Evolutionary conservation across 2,888 invertebrate species (phyloP), one percentile per base, ranked within the genome.

Genomic region (Papilio protenor): DNA sequence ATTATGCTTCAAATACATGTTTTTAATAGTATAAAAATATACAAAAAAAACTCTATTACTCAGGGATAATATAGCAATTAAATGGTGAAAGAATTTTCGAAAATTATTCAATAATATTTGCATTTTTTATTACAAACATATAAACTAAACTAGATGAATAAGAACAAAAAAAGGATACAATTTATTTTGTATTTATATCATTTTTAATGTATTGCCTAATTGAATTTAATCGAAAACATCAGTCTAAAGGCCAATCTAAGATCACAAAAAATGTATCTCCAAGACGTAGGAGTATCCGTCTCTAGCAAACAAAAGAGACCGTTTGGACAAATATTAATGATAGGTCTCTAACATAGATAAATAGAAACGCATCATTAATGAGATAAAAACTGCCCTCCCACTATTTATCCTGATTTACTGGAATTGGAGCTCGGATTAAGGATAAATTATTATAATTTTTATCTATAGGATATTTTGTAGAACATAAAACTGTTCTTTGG

Each of bases 261-360:
- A 66, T 21, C 11, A 45, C 8, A 45, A 33, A 52, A 72, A 72
- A 18, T 27, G 23, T 47, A 21, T 49, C 49, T 27, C 45, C 4
- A 16, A 12, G 14, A 40, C 75, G 52, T 40, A 52, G 66, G 27
- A 71, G 61, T 72, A 59, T 21, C 16, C 40, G 70, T 57, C 57
- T 18, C 55, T 16, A 57, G 33, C 55, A 27, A 64, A 76, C 76
- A 55, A 70, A 61, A 49, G 71, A 76, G 47, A 75, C 69, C 85
- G 82, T 89, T 91, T 87, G 91, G 92, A 92, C 92, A 88, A 86
- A 84, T 91, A 93, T 92, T 92, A 92, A 93, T 92, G 91, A 87
- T 87, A 45, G 47, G 47, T 27, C 70, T 57, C 59, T 8, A 70
- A 72, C 47, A 23, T 47, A 90, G 92, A 93, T 92, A 92, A 91